Conservation (phyloP, 1,140 invertebrate species). For the Drosophila nikananu region DNA sequence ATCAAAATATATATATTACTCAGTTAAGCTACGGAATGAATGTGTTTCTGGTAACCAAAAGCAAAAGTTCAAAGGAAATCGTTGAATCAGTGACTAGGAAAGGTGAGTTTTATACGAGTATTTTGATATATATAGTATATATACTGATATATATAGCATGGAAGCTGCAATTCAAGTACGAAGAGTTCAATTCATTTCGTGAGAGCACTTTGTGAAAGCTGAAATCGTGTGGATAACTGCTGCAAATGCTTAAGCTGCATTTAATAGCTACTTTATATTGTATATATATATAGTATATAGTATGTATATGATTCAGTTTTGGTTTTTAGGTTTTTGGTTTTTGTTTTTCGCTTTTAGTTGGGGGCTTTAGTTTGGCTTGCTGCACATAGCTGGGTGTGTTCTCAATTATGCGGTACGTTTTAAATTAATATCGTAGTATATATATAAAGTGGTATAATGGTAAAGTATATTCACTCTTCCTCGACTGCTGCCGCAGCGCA, state of each 20-base stretch:
- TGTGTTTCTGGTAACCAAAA: slow-evolving; percentile 30
- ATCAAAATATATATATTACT: slow-evolving; percentile 40
- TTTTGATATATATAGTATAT: slow-evolving; percentile 38
- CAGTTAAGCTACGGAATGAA: slow-evolving; percentile 38
- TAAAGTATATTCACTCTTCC: slow-evolving; percentile 26
- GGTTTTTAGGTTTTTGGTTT: not conserved
- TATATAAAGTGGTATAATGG: slow-evolving; percentile 12
- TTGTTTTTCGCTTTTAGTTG: slow-evolving; percentile 19
- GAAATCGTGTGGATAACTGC: slow-evolving; percentile 71
- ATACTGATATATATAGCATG: slow-evolving; percentile 35
- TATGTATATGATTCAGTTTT: slow-evolving; percentile 40
- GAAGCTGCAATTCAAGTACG: slow-evolving; percentile 65
- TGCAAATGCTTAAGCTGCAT: slow-evolving; percentile 77
- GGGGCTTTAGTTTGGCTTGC: slow-evolving; percentile 33
- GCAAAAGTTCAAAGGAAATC: slow-evolving; percentile 35
- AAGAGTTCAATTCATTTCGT: slow-evolving; percentile 54
- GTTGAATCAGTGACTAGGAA: slow-evolving; percentile 48
- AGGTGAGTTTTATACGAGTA: slow-evolving; percentile 47
- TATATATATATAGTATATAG: slow-evolving; percentile 43
- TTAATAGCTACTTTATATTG: slow-evolving; percentile 50
- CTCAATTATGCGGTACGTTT: slow-evolving; percentile 33
- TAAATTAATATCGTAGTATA: slow-evolving; percentile 33
- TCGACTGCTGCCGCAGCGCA: slow-evolving; percentile 47
- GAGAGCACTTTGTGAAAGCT: slow-evolving; percentile 69
- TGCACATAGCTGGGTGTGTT: slow-evolving; percentile 46